Percentiles rank a stretch among this genome's conserved stretches.
Conservation (phyloP, 1,140 invertebrate genomes). For the Xylocopa sonorina region DNA sequence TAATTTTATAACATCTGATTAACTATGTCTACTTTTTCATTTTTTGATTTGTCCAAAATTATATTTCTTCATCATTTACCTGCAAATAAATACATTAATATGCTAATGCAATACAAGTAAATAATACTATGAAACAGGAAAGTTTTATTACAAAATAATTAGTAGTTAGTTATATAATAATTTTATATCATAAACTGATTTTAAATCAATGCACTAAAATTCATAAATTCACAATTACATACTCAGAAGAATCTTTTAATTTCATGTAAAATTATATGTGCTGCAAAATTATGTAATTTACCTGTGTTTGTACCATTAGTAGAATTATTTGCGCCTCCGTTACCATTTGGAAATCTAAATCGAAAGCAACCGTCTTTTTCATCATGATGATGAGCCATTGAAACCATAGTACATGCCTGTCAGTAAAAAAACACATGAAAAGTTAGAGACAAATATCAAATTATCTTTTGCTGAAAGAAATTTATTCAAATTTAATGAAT, state of each 20-base stretch:
- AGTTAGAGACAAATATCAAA: not conserved
- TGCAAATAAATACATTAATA: constrained; percentile 3
- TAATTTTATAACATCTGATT: not conserved
- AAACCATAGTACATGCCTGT: not conserved
- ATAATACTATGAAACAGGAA: not conserved
- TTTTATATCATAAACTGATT: not conserved
- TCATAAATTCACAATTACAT: too few species aligned
- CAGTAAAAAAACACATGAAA: not conserved
- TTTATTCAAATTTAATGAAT: not conserved
- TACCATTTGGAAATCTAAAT: not conserved
- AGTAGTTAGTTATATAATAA: not conserved
- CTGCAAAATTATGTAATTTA: not conserved
- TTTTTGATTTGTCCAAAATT: not conserved
- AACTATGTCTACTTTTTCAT: not conserved
- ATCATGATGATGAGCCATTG: not conserved
- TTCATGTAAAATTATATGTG: not conserved
- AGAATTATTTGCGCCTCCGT: not conserved
- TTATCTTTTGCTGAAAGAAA: too few species aligned
- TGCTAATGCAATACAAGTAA: too few species aligned
- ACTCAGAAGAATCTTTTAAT: not conserved
- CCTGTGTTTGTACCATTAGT: not conserved
- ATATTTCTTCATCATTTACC: not conserved
- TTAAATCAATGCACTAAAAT: not conserved
- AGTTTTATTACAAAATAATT: not conserved
- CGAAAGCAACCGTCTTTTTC: constrained; percentile 20